Percentiles rank a stretch among this genome's conserved stretches.
These are phyloP conservation scores for Synanthedon formicaeformis DNA, from an alignment of 2,888 invertebrate genomes.

Conservation along the genomic window DNA sequence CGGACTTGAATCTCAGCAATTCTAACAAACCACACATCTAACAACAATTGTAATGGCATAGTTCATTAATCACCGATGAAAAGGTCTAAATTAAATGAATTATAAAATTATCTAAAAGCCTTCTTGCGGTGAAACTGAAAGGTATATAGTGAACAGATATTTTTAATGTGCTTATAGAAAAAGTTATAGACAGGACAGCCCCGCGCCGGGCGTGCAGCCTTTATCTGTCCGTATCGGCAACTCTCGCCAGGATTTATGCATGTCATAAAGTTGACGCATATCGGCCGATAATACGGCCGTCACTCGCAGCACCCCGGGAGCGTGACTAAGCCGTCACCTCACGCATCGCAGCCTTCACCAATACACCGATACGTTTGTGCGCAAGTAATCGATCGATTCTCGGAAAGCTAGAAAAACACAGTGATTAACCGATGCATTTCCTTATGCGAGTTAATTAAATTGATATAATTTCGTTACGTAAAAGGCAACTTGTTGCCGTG, in stretches of 20 bases:
- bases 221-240: conserved; percentile 14
- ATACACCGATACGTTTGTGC: conserved; percentile 1
- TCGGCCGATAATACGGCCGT: conserved; percentile 22
- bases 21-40: no score
- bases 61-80: no score
- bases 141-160: no score
- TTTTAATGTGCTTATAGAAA: no score
- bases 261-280: conserved; percentile 35
- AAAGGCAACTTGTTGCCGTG: conserved; percentile 4
- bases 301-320: conserved; percentile 11
- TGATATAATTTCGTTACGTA: conserved; percentile 1
- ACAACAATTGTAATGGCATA: no score
- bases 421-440: neutral
- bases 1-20: no score
- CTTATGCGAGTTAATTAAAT: neutral
- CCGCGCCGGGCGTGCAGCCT: neutral
- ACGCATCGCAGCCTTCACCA: conserved; percentile 2
- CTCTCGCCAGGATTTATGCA: conserved; percentile 29
- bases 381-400: conserved; percentile 3
- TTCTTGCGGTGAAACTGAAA: no score
- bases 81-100: no score
- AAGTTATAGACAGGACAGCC: no score
- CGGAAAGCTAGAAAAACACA: conserved; percentile 1
- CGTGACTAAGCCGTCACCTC: conserved; percentile 19
- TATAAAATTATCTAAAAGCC: no score